A percentile compares a stretch with the other conserved stretches of the same genome.
phyloP scores from a whole-genome alignment of 35 echinoderm and acorn worm species.

The Strongylocentrotus purpuratus region DNA sequence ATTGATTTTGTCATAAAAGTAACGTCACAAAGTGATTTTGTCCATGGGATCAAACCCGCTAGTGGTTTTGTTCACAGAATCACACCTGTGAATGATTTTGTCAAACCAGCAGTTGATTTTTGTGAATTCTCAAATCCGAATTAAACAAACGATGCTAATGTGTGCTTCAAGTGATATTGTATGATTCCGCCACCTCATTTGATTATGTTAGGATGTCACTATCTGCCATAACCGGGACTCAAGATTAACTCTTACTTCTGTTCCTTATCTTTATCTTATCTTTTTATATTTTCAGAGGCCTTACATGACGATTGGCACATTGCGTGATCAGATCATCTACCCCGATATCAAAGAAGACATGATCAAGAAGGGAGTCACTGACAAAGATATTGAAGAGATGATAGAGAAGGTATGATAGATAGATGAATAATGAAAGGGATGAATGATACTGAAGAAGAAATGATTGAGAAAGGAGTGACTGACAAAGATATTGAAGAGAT shows the following conservation, averaged over 20 bases:
- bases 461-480: conserved; percentile 82
- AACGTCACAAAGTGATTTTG: too few relatives aligned
- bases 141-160: too few relatives aligned
- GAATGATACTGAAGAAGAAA: too few relatives aligned
- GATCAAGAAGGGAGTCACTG: conserved; percentile 83
- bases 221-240: not conserved
- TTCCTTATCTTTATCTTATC: not conserved
- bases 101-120: too few relatives aligned
- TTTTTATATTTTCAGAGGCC: conserved; percentile 73
- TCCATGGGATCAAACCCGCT: too few relatives aligned
- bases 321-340: conserved; percentile 97
- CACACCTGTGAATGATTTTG: too few relatives aligned
- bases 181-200: not conserved
- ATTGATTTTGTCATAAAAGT: too few relatives aligned
- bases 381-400: conserved; percentile 78
- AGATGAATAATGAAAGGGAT: not conserved
- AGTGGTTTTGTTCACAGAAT: too few relatives aligned
- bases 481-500: conserved; percentile 82
- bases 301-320: conserved; percentile 97
- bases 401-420: conserved; percentile 63
- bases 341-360: conserved; percentile 97
- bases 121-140: too few relatives aligned
- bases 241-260: too few relatives aligned
- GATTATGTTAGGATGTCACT: not conserved
- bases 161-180: too few relatives aligned